Base-by-base conservation (phyloP, 2,797 vertebrate species). In the Erpetoichthys calabaricus region DNA sequence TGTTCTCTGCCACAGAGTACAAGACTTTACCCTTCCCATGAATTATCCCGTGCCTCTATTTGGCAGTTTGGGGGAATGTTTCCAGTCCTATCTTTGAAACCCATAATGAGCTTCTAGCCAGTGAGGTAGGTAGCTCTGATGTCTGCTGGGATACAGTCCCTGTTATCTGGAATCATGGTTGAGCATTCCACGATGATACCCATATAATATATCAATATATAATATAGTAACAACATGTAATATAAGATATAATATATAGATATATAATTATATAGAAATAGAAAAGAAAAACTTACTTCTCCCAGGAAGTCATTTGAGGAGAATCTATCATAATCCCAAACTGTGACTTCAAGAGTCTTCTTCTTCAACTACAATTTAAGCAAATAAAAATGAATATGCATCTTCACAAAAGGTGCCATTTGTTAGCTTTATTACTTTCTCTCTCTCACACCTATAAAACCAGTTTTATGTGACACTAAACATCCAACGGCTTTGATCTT, bases 291-390 rank as follows among this genome's bases (percentile, higher is more conserved):
- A 85, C 92, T 93, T 70, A 98, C 96, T 84, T 99, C 96, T 77
- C 96, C 96, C 4, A 98, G 89, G 67, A 99, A 99, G 73, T 98
- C 96, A 68, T 98, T 99, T 41, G 95, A 95, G 56, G 96, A 98
- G 65, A 93, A 93, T 88, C 87, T 87, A 70, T 98, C 96, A 66
- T 99, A 99, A 76, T 99, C 96, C 95, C 96, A 99, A 71, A 98
- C 94, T 47, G 94, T 96, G 69, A 99, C 93, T 75, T 99, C 95
- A 72, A 99, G 73, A 1, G 92, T 99, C 83, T 99, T 99, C 80
- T 96, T 99, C 85, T 94, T 99, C 61, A 99, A 78, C 96, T 99
- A 71, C 4, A 75, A 72, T 70, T 63, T 58, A 85, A 56, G 70
- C 58, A 83, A 65, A 57, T 25, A 73, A 72, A 77, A 53, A 42